Conservation (phyloP, 2,113 vertebrate species). For the Eolophus roseicapilla region DNA sequence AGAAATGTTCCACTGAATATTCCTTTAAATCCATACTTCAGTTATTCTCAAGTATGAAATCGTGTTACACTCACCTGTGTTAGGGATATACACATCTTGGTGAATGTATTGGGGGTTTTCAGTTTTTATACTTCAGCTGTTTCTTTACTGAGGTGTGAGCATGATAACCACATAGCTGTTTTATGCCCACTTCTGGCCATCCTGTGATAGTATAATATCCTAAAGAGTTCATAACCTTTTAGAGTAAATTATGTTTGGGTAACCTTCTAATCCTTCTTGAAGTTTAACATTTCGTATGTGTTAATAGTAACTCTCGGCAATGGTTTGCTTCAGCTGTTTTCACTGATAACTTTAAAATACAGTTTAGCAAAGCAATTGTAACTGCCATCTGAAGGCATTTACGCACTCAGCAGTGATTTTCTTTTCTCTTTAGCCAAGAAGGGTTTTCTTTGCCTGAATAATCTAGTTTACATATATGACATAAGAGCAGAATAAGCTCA, state of each 20-base stretch:
- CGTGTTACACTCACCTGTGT: accelerated
- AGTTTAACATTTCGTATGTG: not conserved
- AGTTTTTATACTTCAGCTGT: not conserved
- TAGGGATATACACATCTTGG: not conserved
- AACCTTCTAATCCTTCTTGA: not conserved
- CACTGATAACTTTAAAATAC: not conserved
- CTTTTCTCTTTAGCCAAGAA: not conserved
- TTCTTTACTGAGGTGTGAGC: not conserved
- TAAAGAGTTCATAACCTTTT: not conserved
- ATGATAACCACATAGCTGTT: not conserved
- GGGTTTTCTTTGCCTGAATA: not conserved
- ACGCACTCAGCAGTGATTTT: not conserved
- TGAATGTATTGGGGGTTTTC: not conserved
- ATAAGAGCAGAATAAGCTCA: not conserved
- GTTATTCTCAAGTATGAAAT: not conserved
- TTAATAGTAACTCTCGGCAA: not conserved
- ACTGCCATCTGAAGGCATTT: not conserved
- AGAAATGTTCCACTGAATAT: not conserved
- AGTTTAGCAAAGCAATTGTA: not conserved
- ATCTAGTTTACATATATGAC: not conserved
- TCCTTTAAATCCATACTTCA: not conserved
- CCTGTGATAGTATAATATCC: not conserved
- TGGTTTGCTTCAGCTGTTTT: not conserved
- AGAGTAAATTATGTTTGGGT: not conserved
- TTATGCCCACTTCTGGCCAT: not conserved